Conservation (phyloP, 2,888 invertebrate species). For the Nemotelus nigrinus region DNA sequence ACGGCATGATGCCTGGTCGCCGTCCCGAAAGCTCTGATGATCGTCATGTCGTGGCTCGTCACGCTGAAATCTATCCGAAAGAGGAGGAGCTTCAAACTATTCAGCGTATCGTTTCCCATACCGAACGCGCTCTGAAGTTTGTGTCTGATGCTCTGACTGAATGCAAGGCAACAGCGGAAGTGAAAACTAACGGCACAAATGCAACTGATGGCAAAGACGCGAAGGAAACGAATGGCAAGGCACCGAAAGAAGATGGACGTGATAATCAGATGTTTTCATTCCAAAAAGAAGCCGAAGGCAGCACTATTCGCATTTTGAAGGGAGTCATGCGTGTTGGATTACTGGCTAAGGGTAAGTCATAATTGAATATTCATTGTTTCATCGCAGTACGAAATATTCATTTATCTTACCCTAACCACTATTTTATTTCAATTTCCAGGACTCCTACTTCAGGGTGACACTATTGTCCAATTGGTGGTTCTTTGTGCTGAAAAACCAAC, state of each 20-base stretch:
- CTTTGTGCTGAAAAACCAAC: slow-evolving; percentile 96
- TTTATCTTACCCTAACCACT: neutral
- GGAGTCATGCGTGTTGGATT: slow-evolving; percentile 98
- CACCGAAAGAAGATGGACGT: slow-evolving; percentile 76
- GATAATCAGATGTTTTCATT: slow-evolving; percentile 83
- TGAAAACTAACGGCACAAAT: slow-evolving; percentile 61
- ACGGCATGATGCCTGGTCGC: slow-evolving; percentile 72
- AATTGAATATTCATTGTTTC: neutral
- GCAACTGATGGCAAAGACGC: slow-evolving; percentile 60
- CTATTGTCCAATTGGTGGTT: slow-evolving; percentile 90
- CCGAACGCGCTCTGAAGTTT: slow-evolving; percentile 92
- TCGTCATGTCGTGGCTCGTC: slow-evolving; percentile 92
- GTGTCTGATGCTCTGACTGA: slow-evolving; percentile 91
- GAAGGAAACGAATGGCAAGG: slow-evolving; percentile 65
- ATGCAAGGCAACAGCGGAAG: slow-evolving; percentile 61
- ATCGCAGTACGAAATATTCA: neutral
- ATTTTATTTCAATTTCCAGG: slow-evolving; percentile 63
- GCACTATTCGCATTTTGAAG: slow-evolving; percentile 80
- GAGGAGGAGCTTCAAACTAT: slow-evolving; percentile 89
- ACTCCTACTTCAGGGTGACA: slow-evolving; percentile 88
- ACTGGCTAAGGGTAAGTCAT: slow-evolving; percentile 72
- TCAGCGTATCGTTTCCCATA: slow-evolving; percentile 91
- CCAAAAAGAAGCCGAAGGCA: slow-evolving; percentile 73
- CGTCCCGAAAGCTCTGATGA: slow-evolving; percentile 95
- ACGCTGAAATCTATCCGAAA: slow-evolving; percentile 92